These are phyloP conservation scores for Drosophila bifasciata DNA, from an alignment of 1,140 invertebrate species.

Conservation along the genomic window DNA sequence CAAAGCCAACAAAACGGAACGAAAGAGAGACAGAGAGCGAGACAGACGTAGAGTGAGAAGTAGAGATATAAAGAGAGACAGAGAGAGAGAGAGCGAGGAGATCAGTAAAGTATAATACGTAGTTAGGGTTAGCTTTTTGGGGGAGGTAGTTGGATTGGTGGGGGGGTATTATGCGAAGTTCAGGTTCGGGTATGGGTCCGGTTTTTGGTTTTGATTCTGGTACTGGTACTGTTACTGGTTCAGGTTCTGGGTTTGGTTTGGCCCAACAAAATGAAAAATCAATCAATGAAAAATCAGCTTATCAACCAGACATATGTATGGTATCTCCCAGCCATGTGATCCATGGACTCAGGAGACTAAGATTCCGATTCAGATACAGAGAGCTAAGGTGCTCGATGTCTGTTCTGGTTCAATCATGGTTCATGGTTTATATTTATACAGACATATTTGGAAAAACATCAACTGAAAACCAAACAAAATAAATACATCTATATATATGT, in stretches of 20 bases:
- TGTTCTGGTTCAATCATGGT: constrained; percentile 13
- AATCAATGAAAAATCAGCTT: constrained; percentile 10
- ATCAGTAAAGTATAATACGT: constrained; percentile 42
- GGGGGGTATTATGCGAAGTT: constrained; percentile 1
- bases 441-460: constrained; percentile 36
- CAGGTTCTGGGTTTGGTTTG: constrained; percentile 1
- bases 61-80: constrained; percentile 15
- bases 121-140: constrained; percentile 34
- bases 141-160: constrained; percentile 16
- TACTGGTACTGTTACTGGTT: too few species aligned
- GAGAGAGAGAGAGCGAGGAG: constrained; percentile 28
- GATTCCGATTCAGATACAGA: too few species aligned
- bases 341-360: too few species aligned
- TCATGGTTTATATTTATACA: constrained; percentile 16
- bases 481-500: constrained; percentile 10
- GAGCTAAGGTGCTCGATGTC: background rate
- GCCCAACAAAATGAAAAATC: constrained; percentile 27
- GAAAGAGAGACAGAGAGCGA: constrained; percentile 37
- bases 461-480: constrained; percentile 50
- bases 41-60: constrained; percentile 17
- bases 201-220: too few species aligned
- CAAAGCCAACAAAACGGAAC: constrained; percentile 47
- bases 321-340: background rate
- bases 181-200: constrained; percentile 20
- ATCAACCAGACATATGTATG: constrained; percentile 13